A percentile compares a stretch with the other conserved stretches of the same genome.
Conservation (phyloP, 2,113 vertebrate genomes). For the Thamnophis sirtalis region DNA sequence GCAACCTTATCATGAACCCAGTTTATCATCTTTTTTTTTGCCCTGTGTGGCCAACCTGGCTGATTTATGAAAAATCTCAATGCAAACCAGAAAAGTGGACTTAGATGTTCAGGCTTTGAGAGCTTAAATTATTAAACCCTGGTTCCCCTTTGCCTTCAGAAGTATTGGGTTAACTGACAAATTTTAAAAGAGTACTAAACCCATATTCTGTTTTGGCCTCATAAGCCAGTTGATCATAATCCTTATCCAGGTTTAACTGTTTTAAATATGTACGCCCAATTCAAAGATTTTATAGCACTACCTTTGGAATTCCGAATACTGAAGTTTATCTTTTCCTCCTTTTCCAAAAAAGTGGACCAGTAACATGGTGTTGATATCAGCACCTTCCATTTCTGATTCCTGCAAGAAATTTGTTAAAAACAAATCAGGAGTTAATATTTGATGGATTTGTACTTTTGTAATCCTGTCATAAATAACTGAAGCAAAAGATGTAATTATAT, state of each 20-base stretch:
- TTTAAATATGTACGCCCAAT: background rate
- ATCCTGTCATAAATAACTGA: background rate
- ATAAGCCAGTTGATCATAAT: background rate
- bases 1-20: background rate
- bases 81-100: background rate
- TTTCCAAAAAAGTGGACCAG: conserved; percentile 90
- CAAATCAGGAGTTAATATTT: conserved; percentile 8
- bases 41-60: background rate
- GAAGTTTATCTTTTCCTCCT: conserved; percentile 83
- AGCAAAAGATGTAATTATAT: background rate
- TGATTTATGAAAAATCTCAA: background rate
- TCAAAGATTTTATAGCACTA: conserved; percentile 50
- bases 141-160: background rate
- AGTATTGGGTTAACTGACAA: background rate
- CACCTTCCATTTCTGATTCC: conserved; percentile 59
- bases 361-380: conserved; percentile 80
- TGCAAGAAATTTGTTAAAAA: conserved; percentile 35
- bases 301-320: conserved; percentile 86
- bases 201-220: background rate
- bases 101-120: background rate
- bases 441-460: conserved; percentile 15
- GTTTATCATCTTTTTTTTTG: background rate
- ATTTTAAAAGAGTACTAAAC: background rate
- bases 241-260: background rate
- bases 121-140: background rate